phyloP scores from a whole-genome alignment of 2,888 invertebrate genomes.

The Macaria notata region DNA sequence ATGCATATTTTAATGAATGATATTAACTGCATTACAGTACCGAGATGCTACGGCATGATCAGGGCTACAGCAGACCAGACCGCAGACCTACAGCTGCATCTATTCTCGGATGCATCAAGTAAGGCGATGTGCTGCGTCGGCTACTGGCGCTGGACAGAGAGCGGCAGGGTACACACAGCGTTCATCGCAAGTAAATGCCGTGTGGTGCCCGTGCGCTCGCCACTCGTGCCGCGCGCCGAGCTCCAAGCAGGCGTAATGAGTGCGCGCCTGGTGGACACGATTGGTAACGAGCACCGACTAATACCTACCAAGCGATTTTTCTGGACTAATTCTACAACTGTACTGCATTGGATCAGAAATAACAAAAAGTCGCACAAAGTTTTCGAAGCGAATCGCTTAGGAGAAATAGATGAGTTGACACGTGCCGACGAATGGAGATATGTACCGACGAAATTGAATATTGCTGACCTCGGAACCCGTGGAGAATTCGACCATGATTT shows the following conservation, averaged over 20 bases:
- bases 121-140: slow-evolving; percentile 17
- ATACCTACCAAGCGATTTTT: background rate
- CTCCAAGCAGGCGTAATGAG: background rate
- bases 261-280: background rate
- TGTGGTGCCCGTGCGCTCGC: background rate
- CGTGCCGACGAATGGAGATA: background rate
- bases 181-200: background rate
- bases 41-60: slow-evolving; percentile 15
- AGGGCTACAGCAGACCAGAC: slow-evolving; percentile 9
- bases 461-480: background rate
- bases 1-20: background rate
- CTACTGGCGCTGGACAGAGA: slow-evolving; percentile 17
- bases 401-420: background rate
- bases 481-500: background rate
- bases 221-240: background rate
- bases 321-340: background rate
- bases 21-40: background rate
- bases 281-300: background rate
- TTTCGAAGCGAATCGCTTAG: background rate
- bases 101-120: slow-evolving; percentile 19
- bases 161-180: background rate
- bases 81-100: slow-evolving; percentile 12
- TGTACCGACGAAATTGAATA: background rate
- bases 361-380: background rate
- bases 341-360: background rate